Percentiles rank a stretch among this genome's conserved stretches.
Evolutionary conservation across 2,888 invertebrate genomes (phyloP).

Genomic region (Carpatolechia fugitivella): DNA sequence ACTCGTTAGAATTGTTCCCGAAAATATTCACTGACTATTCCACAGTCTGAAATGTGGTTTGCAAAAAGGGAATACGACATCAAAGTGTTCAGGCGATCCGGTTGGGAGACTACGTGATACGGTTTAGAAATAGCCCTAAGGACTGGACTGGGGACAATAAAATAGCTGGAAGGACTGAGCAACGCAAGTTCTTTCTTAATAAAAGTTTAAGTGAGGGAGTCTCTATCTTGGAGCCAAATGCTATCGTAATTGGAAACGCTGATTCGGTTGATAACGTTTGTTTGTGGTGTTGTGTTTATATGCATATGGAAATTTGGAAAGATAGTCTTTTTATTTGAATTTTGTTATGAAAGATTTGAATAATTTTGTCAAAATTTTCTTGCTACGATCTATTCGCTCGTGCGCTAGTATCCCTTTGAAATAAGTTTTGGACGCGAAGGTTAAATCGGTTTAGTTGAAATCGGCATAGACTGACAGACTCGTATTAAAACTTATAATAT

Average conservation of each 20-base stretch:
- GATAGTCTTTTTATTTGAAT: too few species aligned
- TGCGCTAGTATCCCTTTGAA: too few species aligned
- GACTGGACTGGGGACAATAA: neutral
- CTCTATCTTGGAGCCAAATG: neutral
- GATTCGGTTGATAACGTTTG: neutral
- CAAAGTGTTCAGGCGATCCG: slow-evolving; percentile 70
- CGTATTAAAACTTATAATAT: too few species aligned
- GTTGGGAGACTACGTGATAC: slow-evolving; percentile 64
- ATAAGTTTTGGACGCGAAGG: too few species aligned
- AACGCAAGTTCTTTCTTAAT: neutral
- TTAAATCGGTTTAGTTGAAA: too few species aligned
- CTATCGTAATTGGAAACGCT: neutral
- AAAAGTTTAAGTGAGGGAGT: too few species aligned
- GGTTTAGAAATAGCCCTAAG: slow-evolving; percentile 68
- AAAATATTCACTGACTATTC: slow-evolving; percentile 64
- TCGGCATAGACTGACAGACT: too few species aligned
- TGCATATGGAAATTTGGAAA: too few species aligned
- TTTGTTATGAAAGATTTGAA: too few species aligned
- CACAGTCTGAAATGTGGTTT: slow-evolving; percentile 60
- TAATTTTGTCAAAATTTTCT: too few species aligned
- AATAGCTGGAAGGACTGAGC: neutral
- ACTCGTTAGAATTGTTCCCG: slow-evolving; percentile 62
- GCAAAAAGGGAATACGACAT: slow-evolving; percentile 76
- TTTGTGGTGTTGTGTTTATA: too few species aligned
- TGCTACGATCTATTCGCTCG: too few species aligned